Evolutionary conservation across 2,888 invertebrate genomes (phyloP).

Genomic region (Cataglyphis altisquamis): DNA sequence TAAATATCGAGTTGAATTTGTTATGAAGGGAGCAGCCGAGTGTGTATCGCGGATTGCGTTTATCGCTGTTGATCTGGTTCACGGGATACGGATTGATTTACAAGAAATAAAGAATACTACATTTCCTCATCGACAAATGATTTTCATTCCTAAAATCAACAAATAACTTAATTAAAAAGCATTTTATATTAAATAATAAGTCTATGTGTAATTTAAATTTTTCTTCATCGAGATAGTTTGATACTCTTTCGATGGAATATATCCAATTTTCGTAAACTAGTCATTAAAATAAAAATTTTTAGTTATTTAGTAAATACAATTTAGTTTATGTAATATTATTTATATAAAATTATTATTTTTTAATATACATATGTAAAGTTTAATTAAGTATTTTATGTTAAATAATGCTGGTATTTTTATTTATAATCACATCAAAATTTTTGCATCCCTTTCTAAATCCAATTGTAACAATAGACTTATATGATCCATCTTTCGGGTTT

Average conservation of each 20-base stretch:
- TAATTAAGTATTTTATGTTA: background rate
- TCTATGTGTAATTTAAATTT: background rate
- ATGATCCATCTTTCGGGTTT: background rate
- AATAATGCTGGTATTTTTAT: background rate
- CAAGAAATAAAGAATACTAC: background rate
- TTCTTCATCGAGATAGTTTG: background rate
- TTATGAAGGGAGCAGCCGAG: constrained; percentile 39
- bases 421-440: background rate
- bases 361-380: background rate
- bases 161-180: background rate
- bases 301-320: background rate
- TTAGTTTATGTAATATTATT: background rate
- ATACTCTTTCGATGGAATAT: background rate
- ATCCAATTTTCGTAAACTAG: background rate
- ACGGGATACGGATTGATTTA: constrained; percentile 54
- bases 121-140: background rate
- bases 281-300: background rate
- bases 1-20: constrained; percentile 68
- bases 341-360: background rate
- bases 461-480: background rate
- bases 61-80: constrained; percentile 66
- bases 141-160: background rate
- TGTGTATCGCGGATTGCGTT: constrained; percentile 45
- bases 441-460: background rate
- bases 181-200: background rate